Evolutionary conservation across 2,888 invertebrate species (phyloP).

Genomic region (Reticulitermes lucifugus): DNA sequence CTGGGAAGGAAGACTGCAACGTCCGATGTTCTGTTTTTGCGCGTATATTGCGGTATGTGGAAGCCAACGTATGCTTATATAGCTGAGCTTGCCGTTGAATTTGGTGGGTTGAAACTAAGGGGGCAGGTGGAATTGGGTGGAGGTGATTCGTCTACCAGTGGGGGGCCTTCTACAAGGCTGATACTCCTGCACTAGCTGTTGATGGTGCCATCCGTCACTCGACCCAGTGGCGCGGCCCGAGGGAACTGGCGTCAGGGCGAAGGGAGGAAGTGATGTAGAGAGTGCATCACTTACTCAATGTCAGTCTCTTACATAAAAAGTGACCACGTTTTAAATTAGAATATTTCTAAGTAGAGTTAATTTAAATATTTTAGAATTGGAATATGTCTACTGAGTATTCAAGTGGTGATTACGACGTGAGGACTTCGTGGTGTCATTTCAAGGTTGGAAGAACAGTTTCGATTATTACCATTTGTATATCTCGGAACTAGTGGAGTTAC

Average conservation of each 20-base stretch:
- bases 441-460: too few species aligned
- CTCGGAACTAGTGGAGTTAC: too few species aligned
- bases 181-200: constrained; percentile 7
- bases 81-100: too few species aligned
- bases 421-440: too few species aligned
- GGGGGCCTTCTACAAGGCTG: constrained; percentile 12
- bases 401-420: too few species aligned
- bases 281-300: not conserved
- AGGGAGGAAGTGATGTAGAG: not conserved
- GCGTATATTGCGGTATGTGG: not conserved
- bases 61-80: not conserved
- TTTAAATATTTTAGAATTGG: not conserved
- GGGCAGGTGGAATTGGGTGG: not conserved
- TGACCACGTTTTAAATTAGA: not conserved
- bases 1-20: not conserved
- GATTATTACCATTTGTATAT: too few species aligned
- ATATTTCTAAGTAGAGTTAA: not conserved
- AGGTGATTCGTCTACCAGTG: not conserved
- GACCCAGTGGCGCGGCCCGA: not conserved
- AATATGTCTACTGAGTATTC: too few species aligned
- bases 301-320: not conserved
- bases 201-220: constrained; percentile 24
- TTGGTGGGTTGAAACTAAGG: not conserved
- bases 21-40: not conserved
- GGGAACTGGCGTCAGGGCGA: not conserved